A percentile compares a stretch with the other conserved stretches of the same genome.
phyloP scores from a whole-genome alignment of 2,797 vertebrate genomes.

The Bradypodion ventrale region DNA sequence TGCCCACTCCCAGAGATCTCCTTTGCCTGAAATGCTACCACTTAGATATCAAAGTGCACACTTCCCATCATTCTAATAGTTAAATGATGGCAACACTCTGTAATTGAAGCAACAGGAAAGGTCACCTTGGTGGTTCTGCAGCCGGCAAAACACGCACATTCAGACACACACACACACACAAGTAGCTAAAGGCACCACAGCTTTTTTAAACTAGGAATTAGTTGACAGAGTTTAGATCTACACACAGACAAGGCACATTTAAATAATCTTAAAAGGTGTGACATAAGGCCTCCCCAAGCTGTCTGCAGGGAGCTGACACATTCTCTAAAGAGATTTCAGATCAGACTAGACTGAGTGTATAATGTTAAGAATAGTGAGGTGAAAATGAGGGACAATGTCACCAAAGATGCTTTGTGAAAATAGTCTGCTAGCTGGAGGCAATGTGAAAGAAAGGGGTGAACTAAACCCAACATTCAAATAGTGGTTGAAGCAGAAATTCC shows the following conservation, averaged over 20 bases:
- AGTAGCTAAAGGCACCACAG: slow-evolving; percentile 60
- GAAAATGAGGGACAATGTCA: accelerated
- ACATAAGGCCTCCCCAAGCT: slow-evolving; percentile 50
- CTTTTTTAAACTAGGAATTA: slow-evolving; percentile 54
- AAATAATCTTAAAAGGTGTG: slow-evolving; percentile 55
- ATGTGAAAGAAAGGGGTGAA: slow-evolving; percentile 5
- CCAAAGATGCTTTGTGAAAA: not conserved
- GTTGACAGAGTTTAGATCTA: slow-evolving; percentile 53
- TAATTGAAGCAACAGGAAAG: slow-evolving; percentile 71
- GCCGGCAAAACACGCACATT: slow-evolving; percentile 32
- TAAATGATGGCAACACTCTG: slow-evolving; percentile 66
- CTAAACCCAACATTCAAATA: not conserved
- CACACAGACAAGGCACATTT: slow-evolving; percentile 52
- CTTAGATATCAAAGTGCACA: slow-evolving; percentile 64
- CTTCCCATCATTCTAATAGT: slow-evolving; percentile 75
- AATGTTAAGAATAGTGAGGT: not conserved
- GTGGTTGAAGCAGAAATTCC: not conserved
- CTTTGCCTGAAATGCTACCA: slow-evolving; percentile 63
- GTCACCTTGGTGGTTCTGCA: slow-evolving; percentile 72
- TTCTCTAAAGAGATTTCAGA: slow-evolving; percentile 42
- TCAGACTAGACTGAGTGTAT: not conserved
- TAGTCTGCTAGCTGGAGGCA: not conserved
- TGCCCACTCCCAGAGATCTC: slow-evolving; percentile 41
- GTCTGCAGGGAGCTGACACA: slow-evolving; percentile 32
- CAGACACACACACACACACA: slow-evolving; percentile 59